A percentile compares a stretch with the other conserved stretches of the same genome.
Evolutionary conservation across 2,113 vertebrate genomes (phyloP).

Genomic region (Corythaixoides concolor): DNA sequence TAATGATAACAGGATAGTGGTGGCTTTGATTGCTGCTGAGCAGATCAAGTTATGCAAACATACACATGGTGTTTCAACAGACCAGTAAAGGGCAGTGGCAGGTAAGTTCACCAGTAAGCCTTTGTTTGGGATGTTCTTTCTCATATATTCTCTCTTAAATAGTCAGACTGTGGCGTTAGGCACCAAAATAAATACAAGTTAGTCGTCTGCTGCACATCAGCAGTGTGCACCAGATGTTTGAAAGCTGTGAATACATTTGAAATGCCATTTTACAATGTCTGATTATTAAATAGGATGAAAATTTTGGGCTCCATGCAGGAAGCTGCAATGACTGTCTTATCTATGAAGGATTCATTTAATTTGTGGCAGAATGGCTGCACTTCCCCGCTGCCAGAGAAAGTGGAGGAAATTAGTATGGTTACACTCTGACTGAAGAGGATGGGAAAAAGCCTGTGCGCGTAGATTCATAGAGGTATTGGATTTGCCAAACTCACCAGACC

Average conservation of each 20-base stretch:
- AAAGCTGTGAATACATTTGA: conserved; percentile 43
- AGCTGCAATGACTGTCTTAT: conserved; percentile 25
- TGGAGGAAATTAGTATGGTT: not conserved
- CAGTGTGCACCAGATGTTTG: conserved; percentile 32
- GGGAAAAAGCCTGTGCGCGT: not conserved
- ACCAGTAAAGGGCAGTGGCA: conserved; percentile 32
- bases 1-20: not conserved
- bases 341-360: conserved; percentile 29
- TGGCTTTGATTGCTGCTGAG: conserved; percentile 5
- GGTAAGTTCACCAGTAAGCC: conserved; percentile 27
- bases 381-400: not conserved
- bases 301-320: not conserved
- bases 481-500: not conserved
- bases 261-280: conserved; percentile 38
- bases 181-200: conserved; percentile 48
- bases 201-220: not conserved
- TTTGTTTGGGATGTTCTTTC: conserved; percentile 33
- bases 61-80: conserved; percentile 17
- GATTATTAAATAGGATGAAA: conserved; percentile 44
- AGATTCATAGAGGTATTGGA: not conserved
- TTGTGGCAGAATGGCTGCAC: not conserved
- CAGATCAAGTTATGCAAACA: conserved; percentile 45
- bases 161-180: conserved; percentile 2
- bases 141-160: conserved; percentile 35
- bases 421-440: not conserved